Base-by-base conservation (phyloP, 2,888 invertebrate genomes). In the Zootermopsis nevadensis region DNA sequence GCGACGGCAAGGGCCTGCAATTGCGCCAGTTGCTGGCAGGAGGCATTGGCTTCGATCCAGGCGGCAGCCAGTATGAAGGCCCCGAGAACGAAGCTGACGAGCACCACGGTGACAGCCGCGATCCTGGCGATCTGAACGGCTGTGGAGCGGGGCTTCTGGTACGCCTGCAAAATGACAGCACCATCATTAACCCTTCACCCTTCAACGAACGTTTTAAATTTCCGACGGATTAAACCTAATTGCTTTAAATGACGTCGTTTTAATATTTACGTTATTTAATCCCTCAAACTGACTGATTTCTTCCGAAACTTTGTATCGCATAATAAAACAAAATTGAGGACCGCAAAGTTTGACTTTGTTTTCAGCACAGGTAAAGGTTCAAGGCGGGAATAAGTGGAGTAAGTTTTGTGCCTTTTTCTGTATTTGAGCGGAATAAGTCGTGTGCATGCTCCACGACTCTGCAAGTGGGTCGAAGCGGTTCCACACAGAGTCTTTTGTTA, bases 41-140 rank as follows among this genome's bases (percentile, higher is more conserved):
- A 94, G 83, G 95, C 93, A 85, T 94, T 94, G 66, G 96, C 96
- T 85, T 95, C 93, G 82, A 97, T 93, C 92, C 95, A 97, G 87
- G 96, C 94, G 33, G 96, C 94, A 81, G 96, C 95, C 88, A 97
- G 91, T 87, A 97, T 94, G 89, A 96, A 96, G 85, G 94, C 91
- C 85, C 97, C 97, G 87, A 97, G 90, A 86, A 97, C 94, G 87
- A 96, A 93, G 55, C 96, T 94, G 84, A 96, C 94, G 0, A 94
- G 93, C 86, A 97, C 94, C 86, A 97, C 93, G 85, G 97, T 97
- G 86, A 95, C 91, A 76, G 96, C 97, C 30, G 95, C 94, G 88
- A 97, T 96, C 89, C 95, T 94, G 42, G 97, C 95, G 85, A 97
- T 95, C 91, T 97, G 96, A 85, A 97, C 95, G 80, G 96, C 93